Evolutionary conservation across 2,888 invertebrate species (phyloP), one percentile per base, ranked within the genome.

Genomic region (Autographa pulchrina): DNA sequence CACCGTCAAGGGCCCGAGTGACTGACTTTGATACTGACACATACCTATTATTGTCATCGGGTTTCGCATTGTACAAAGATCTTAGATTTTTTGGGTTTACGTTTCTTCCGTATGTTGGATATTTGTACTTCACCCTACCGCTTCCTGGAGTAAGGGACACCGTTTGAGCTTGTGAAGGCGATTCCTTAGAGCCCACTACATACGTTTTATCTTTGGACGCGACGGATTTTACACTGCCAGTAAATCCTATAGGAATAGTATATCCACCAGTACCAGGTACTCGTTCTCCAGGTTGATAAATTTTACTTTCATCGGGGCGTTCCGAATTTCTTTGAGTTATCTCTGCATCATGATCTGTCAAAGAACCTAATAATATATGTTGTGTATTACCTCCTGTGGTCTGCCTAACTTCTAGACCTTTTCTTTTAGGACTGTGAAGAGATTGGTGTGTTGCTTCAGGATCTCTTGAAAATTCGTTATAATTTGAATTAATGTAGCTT

Each of bases 1-100:
- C 96, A 68, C 95, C 95, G 78, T 97, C 97, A 81, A 97, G 93
- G 83, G 97, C 97, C 8, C 98, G 98, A 0, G 98, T 97, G 65
- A 98, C 97, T 3, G 98, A 98, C 90, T 98, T 98, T 1, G 98
- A 97, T 7, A 98, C 97, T 0, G 98, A 97, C 4, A 98, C 97
- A 90, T 97, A 98, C 85, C 97, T 96, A 68, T 97, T 97, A 16
- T 95, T 95, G n/a, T 96, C 95, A 78, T 96, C 96, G 16, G 93
- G 86, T 79, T 91, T 92, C 2, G 87, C 75, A 75, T 88, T 86
- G 67, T 91, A 87, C 14, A 95, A 85, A 9, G 95, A 95, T 73
- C 92, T 90, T 62, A 95, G 86, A 82, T 94, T 90, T 77, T 92
- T 94, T 0, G 92, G 89, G 70, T 89, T 87, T 1, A 95, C 89